Percentiles rank a stretch among this genome's conserved stretches.
Evolutionary conservation across 1,140 invertebrate genomes (phyloP).

Genomic region (Drosophila melanica): DNA sequence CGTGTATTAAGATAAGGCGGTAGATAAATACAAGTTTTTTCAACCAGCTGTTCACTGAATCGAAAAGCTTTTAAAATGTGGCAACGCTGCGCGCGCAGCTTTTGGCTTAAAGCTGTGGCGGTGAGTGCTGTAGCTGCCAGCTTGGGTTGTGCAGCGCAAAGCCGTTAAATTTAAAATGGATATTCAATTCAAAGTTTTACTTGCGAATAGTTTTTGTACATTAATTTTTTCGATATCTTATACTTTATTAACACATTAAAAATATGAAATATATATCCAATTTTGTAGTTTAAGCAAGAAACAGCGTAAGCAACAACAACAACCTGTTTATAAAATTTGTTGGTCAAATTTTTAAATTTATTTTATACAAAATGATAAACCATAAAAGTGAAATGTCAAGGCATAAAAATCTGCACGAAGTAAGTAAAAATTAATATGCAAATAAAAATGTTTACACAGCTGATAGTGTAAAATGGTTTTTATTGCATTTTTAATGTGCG

Average conservation of each 20-base stretch:
- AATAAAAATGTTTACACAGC: slow-evolving; percentile 45
- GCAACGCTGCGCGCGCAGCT: slow-evolving; percentile 21
- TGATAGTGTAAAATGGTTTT: slow-evolving; percentile 38
- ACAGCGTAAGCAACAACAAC: too few species aligned
- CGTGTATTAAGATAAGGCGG: slow-evolving; percentile 41
- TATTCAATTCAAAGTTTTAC: neutral
- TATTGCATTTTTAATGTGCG: slow-evolving; percentile 56
- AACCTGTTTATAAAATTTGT: too few species aligned
- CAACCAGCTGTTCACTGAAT: slow-evolving; percentile 46
- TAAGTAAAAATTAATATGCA: slow-evolving; percentile 53
- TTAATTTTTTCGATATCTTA: too few species aligned
- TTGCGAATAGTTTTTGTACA: too few species aligned
- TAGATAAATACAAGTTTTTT: slow-evolving; percentile 69
- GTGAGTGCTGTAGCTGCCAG: slow-evolving; percentile 18
- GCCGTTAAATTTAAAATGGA: slow-evolving; percentile 12
- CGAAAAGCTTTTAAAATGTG: neutral
- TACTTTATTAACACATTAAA: too few species aligned
- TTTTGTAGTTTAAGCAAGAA: too few species aligned
- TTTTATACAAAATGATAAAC: neutral
- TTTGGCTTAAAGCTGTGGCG: neutral
- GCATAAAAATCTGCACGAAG: slow-evolving; percentile 3
- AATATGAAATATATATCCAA: too few species aligned
- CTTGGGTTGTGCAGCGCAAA: neutral
- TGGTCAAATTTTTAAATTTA: too few species aligned
- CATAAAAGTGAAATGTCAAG: slow-evolving; percentile 61